These are phyloP conservation scores for Takifugu flavidus DNA, from an alignment of 2,113 vertebrate genomes.

Conservation along the genomic window DNA sequence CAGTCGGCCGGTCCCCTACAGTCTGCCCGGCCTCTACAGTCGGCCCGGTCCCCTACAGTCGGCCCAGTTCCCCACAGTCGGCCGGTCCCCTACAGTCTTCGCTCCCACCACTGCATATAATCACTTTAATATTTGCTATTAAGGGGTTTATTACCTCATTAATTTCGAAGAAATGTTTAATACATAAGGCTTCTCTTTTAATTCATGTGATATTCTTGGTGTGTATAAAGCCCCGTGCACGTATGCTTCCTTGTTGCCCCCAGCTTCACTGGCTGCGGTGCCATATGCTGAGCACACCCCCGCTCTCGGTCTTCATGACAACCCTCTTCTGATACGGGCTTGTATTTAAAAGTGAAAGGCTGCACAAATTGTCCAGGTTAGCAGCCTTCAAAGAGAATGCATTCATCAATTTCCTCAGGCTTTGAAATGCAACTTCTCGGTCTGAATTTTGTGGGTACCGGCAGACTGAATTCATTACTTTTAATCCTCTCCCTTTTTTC, in stretches of 20 bases:
- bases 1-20: too few species aligned
- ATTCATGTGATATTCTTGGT: conserved; percentile 25
- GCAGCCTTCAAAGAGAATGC: conserved; percentile 65
- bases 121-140: neutral
- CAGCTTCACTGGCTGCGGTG: conserved; percentile 7
- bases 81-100: too few species aligned
- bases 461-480: conserved; percentile 10
- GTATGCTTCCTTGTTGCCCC: conserved; percentile 10
- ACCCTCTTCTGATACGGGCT: conserved; percentile 26
- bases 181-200: neutral
- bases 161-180: conserved; percentile 2
- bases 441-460: conserved; percentile 38
- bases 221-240: neutral
- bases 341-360: conserved; percentile 39
- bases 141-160: neutral
- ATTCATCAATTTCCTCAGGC: conserved; percentile 59
- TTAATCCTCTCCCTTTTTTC: conserved; percentile 8
- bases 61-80: neutral
- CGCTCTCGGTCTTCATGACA: conserved; percentile 31
- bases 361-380: conserved; percentile 49
- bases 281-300: conserved; percentile 22
- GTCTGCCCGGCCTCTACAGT: too few species aligned
- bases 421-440: conserved; percentile 60
- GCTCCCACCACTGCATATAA: neutral
- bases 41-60: too few species aligned